A percentile compares a stretch with the other conserved stretches of the same genome.
Conservation (phyloP, 2,888 invertebrate species). For the Frankliniella fusca region DNA sequence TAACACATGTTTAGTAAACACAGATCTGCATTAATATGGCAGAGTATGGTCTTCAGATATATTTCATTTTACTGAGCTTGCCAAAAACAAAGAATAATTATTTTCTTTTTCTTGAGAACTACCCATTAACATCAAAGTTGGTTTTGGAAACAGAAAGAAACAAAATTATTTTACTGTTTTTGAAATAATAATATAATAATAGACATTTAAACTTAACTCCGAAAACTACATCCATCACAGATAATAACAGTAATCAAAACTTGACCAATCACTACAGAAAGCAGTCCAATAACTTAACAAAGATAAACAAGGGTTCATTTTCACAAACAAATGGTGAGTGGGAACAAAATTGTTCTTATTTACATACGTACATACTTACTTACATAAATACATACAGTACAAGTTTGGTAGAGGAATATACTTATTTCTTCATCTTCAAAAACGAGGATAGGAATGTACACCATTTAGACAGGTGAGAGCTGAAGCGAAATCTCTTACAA, state of each 20-base stretch:
- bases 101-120: no score
- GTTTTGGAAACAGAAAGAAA: no score
- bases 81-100: no score
- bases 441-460: no score
- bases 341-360: neutral
- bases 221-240: constrained; percentile 11
- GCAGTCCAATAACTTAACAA: neutral
- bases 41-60: no score
- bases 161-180: neutral
- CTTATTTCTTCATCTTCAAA: no score
- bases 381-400: neutral
- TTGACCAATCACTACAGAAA: neutral
- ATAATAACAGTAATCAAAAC: neutral
- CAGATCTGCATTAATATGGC: no score
- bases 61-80: no score
- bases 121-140: no score
- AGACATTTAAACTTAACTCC: neutral
- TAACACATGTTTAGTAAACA: no score
- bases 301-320: neutral
- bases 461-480: no score
- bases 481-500: neutral
- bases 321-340: neutral
- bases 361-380: neutral
- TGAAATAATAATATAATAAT: neutral
- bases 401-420: no score